Evolutionary conservation across 2,888 invertebrate genomes (phyloP).

Genomic region (Sinopyrophorus schimmeli): DNA sequence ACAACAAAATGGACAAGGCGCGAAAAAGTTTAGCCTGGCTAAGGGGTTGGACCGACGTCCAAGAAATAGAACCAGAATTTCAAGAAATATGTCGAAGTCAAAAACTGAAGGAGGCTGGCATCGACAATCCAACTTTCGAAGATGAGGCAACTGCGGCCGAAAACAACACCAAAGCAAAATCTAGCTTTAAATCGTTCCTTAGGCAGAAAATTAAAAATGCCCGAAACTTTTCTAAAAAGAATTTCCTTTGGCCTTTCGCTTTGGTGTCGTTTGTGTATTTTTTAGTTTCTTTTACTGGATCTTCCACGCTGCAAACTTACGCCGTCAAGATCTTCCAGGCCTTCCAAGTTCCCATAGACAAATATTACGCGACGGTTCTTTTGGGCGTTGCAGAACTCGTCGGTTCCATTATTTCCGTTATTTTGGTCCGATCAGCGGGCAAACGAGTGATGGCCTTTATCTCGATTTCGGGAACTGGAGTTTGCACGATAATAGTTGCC

Average conservation of each 20-base stretch:
- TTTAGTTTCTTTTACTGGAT: constrained; percentile 75
- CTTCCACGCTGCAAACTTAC: constrained; percentile 73
- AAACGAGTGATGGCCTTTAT: constrained; percentile 70
- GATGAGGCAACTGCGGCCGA: constrained; percentile 21
- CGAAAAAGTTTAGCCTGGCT: constrained; percentile 74
- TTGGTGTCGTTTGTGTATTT: constrained; percentile 71
- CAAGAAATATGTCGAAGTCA: constrained; percentile 53
- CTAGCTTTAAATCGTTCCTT: neutral
- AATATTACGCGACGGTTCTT: constrained; percentile 74
- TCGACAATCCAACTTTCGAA: constrained; percentile 37
- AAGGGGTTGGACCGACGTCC: constrained; percentile 72
- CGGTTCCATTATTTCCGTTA: constrained; percentile 68
- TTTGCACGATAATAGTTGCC: constrained; percentile 67
- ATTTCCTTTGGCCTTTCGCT: constrained; percentile 70
- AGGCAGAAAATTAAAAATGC: constrained; percentile 41
- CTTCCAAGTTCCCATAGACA: constrained; percentile 73
- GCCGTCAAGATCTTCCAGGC: constrained; percentile 74
- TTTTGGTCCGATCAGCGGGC: constrained; percentile 71
- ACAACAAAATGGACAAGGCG: constrained; percentile 67
- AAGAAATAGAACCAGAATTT: constrained; percentile 65
- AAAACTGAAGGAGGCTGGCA: constrained; percentile 17
- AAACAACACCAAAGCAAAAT: constrained; percentile 24
- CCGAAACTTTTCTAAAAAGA: constrained; percentile 59
- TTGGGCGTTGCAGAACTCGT: constrained; percentile 71
- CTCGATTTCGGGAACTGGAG: constrained; percentile 67